Evolutionary conservation across 2,113 vertebrate species (phyloP).

Genomic region (Bettongia penicillata): DNA sequence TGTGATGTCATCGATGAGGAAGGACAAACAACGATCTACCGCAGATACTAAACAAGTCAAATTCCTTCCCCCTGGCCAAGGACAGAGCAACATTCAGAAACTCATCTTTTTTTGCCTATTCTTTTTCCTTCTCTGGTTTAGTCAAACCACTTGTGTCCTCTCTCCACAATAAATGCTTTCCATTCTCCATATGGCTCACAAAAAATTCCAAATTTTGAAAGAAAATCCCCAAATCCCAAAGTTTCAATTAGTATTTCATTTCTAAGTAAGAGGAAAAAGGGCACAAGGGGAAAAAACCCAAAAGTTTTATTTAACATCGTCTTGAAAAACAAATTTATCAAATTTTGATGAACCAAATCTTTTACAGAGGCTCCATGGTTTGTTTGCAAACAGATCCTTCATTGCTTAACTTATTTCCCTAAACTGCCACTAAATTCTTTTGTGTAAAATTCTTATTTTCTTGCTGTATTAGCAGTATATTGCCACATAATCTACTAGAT

Average conservation of each 20-base stretch:
- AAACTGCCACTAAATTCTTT: not conserved
- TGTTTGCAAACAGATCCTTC: not conserved
- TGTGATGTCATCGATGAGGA: no score
- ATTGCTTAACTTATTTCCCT: not conserved
- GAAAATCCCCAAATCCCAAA: no score
- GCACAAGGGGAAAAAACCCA: not conserved
- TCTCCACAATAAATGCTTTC: not conserved
- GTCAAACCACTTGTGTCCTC: not conserved
- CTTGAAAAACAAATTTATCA: not conserved
- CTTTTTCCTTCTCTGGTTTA: not conserved
- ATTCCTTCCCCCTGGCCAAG: not conserved
- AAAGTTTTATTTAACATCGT: not conserved
- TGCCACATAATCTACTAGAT: not conserved
- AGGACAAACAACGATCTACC: no score
- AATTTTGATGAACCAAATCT: not conserved
- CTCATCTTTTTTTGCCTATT: not conserved
- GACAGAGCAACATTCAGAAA: not conserved
- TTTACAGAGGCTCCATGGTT: not conserved
- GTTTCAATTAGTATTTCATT: not conserved
- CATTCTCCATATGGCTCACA: not conserved
- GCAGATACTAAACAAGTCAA: not conserved
- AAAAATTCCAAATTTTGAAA: not conserved
- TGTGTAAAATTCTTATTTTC: not conserved
- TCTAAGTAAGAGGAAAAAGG: not conserved
- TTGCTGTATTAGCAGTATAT: not conserved